Conservation (phyloP, 2,797 vertebrate species). For the Bucorvus abyssinicus region DNA sequence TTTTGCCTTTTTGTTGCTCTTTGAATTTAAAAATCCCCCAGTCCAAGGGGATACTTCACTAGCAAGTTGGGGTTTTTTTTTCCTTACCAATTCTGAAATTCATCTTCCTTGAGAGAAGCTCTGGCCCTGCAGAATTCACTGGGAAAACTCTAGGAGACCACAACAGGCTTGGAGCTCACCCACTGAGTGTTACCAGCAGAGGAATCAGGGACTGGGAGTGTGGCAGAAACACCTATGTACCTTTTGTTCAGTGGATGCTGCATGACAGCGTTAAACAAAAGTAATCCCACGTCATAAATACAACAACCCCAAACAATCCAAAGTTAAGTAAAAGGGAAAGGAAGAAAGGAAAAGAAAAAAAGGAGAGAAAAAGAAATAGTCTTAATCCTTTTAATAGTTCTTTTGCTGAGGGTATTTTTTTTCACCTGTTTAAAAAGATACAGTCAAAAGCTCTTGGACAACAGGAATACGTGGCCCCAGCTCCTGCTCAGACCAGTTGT, state of each 20-base stretch:
- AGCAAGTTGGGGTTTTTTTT: neutral
- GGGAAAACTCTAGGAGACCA: neutral
- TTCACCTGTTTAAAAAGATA: slow-evolving; percentile 52
- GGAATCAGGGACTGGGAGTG: neutral
- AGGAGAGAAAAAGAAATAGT: neutral
- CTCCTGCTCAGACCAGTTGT: slow-evolving; percentile 1
- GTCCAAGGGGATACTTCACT: neutral
- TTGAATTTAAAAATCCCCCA: neutral
- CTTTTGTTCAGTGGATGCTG: slow-evolving; percentile 64
- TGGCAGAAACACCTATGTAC: slow-evolving; percentile 58
- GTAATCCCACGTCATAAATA: slow-evolving; percentile 55
- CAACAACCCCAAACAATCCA: slow-evolving; percentile 45
- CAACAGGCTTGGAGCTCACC: neutral
- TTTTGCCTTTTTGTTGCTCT: neutral
- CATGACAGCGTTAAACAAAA: slow-evolving; percentile 54
- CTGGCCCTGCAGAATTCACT: neutral
- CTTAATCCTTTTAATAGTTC: slow-evolving; percentile 61
- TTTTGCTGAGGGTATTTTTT: slow-evolving; percentile 38
- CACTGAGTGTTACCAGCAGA: neutral
- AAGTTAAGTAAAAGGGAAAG: neutral
- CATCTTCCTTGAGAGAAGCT: neutral
- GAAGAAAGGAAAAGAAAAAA: neutral
- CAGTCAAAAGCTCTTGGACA: slow-evolving; percentile 34
- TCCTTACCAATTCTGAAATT: neutral
- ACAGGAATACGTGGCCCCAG: neutral